Evolutionary conservation across 2,113 vertebrate genomes (phyloP), one percentile per base, ranked within the genome.

Genomic region (Gorilla gorilla): DNA sequence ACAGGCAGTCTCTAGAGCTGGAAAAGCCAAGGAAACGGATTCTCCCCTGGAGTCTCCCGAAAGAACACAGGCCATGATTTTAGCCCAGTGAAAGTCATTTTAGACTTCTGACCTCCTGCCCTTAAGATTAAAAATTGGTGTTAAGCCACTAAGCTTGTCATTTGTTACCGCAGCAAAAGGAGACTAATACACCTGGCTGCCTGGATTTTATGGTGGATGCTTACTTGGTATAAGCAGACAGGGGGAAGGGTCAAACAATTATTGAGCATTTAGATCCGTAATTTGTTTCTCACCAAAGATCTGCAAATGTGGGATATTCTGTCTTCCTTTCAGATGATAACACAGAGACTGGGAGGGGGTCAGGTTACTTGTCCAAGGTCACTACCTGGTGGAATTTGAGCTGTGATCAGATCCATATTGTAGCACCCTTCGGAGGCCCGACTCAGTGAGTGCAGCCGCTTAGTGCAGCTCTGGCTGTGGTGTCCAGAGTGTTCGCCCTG

Each of bases 401-500:
- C 45, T 20, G 20, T 2, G 35, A 30, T 30, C 79, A 64, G 5
- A 64, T 87, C 40, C 3, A 1, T 0, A 1, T 20, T 32, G 3
- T 3, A 1, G 20, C 27, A 5, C 16, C 6, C 23, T 14, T 18
- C 4, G 0, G 45, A 17, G 64, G 32, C 12, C 61, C 0, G 0
- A 25, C 25, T 5, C 0, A 45, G 5, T 6, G 14, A 27, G 1
- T 0, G 0, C 38, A 11, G 22, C 14, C 38, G 0, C 38, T 12
- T 22, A 5, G 2, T 22, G 40, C 18, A 9, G 59, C 35, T 35
- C 27, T 45, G 43, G 25, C 3, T 0, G 2, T 27, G 1, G n/a
- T 3, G 2, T 30, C 25, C 14, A 30, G 59, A 35, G 14, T 7
- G 43, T 17, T 8, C 4, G 88, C 52, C 76, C 30, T 52, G 50